Evolutionary conservation across 1,140 invertebrate species (phyloP), one percentile per base, ranked within the genome.

Genomic region (Drosophila kikkawai): DNA sequence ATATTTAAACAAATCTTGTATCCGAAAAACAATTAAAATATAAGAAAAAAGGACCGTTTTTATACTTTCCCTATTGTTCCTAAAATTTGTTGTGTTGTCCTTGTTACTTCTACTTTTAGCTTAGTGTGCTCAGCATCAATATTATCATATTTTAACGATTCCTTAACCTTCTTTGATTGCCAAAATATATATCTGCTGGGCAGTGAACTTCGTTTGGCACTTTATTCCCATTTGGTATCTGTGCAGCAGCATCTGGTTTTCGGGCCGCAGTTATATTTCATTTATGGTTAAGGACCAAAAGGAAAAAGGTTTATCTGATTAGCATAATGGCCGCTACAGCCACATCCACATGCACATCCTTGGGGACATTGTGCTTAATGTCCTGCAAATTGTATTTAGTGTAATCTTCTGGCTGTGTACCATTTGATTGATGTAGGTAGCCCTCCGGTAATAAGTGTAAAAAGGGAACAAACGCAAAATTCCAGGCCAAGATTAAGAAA

Each of bases 271-370:
- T 59, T 77, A 47, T 45, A 69, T 60, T 60, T 77, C 48, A 53
- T 77, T 77, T 77, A 36, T 68, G 48, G 50, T 37, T 15, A 26
- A 26, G 36, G 19, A 22, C 36, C 53, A 22, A 56, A 45, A 42
- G 37, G 17, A 55, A 78, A 79, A 79, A 64, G 76, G 76, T 58
- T 79, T 79, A 79, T 64, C 76, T 79, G 76, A 79, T 79, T 79
- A 79, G 76, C 75, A 79, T 79, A 79, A 79, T 78, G 75, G 56
- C 56, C 42, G 22, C 50, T 37, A 56, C 22, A 77, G 61, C 32
- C 47, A 58, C 17, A 55, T 15, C 19, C 13, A 39, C 53, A 51
- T 51, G 48, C 47, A 76, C n/a, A 67, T 69, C 42, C 55, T 47
- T 60, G 37, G 50, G 56, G 64, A 56, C 44, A 53, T 34, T 39